Evolutionary conservation across 2,797 vertebrate species (phyloP).

Genomic region (Helicolenus hilgendorfi): DNA sequence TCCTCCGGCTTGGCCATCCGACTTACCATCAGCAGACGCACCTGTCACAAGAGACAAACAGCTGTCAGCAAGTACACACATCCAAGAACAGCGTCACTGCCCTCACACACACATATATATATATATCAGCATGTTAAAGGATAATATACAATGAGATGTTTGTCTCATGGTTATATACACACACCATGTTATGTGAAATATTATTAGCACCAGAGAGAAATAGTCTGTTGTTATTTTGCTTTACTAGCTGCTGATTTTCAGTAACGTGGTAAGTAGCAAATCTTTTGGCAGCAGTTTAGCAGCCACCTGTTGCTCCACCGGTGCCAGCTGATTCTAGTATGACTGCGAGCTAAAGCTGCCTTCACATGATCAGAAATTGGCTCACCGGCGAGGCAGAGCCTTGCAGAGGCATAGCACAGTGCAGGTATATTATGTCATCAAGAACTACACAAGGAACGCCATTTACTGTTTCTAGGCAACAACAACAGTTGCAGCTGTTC

Average conservation of each 20-base stretch:
- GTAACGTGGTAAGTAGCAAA: constrained; percentile 17
- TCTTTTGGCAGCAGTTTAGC: constrained; percentile 45
- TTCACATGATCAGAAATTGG: neutral
- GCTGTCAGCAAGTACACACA: constrained; percentile 32
- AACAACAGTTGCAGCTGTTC: neutral
- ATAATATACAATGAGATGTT: neutral
- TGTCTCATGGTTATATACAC: neutral
- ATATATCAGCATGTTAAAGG: neutral
- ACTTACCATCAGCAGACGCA: constrained; percentile 98
- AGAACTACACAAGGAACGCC: neutral
- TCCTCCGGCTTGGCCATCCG: constrained; percentile 99
- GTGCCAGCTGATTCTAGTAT: constrained; percentile 64
- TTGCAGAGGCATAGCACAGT: neutral
- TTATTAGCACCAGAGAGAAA: neutral
- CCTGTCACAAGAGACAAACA: constrained; percentile 81
- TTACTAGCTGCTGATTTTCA: constrained; percentile 40
- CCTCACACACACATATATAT: neutral
- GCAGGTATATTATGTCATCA: neutral
- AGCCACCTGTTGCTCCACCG: constrained; percentile 54
- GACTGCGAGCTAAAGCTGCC: constrained; percentile 6
- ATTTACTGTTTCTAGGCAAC: neutral
- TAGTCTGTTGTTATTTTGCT: constrained; percentile 5
- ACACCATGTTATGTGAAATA: neutral
- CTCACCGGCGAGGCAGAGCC: neutral
- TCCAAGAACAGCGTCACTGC: neutral